Conservation (phyloP, 1,140 invertebrate genomes). For the Catajapyx aquilonaris region DNA sequence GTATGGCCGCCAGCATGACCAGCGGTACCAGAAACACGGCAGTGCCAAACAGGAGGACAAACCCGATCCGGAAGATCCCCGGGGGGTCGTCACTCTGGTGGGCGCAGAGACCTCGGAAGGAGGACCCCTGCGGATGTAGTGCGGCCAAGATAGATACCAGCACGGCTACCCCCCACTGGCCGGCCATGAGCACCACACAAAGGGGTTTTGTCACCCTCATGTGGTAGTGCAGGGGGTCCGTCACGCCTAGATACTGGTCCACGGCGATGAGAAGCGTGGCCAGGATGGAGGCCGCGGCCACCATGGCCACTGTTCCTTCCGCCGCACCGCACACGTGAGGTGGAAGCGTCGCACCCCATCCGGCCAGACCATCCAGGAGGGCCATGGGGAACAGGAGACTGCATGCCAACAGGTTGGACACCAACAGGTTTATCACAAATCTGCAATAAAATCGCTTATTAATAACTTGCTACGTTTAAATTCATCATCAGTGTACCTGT, state of each 20-base stretch:
- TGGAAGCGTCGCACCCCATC: slow-evolving; percentile 4
- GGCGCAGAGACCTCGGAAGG: slow-evolving; percentile 17
- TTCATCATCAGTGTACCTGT: too few relatives aligned
- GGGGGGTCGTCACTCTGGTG: slow-evolving; percentile 17
- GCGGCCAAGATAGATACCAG: slow-evolving; percentile 1
- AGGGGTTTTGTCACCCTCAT: slow-evolving; percentile 47
- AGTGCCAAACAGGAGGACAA: slow-evolving; percentile 21
- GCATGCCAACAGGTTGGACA: slow-evolving; percentile 35
- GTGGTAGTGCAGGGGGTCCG: slow-evolving; percentile 65
- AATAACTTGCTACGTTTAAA: too few relatives aligned
- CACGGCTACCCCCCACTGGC: slow-evolving; percentile 41
- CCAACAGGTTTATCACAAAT: neutral
- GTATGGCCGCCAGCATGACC: slow-evolving; percentile 41
- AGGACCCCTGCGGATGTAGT: slow-evolving; percentile 11
- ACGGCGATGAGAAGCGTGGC: slow-evolving; percentile 59
- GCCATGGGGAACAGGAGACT: slow-evolving; percentile 34
- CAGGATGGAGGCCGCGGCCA: slow-evolving; percentile 34
- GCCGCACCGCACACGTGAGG: slow-evolving; percentile 22
- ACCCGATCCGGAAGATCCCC: slow-evolving; percentile 13
- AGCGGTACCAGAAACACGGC: slow-evolving; percentile 42
- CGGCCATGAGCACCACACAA: slow-evolving; percentile 41
- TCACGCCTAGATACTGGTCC: slow-evolving; percentile 71
- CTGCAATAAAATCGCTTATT: neutral
- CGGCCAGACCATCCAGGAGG: slow-evolving; percentile 21
- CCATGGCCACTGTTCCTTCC: slow-evolving; percentile 27